phyloP scores from a whole-genome alignment of 2,797 vertebrate genomes.

The Myoxocephalus aenaeus region DNA sequence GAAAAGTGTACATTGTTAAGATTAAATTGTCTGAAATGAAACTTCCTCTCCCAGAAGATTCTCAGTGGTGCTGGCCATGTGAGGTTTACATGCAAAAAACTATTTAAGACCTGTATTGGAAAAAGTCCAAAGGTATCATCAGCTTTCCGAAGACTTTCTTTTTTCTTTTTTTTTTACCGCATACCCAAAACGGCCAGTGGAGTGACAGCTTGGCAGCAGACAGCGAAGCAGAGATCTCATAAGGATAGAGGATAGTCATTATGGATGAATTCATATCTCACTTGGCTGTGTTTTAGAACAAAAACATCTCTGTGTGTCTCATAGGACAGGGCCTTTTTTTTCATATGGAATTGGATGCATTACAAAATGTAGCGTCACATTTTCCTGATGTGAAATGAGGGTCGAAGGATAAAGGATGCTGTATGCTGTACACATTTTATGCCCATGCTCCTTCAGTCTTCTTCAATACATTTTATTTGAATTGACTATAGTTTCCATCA shows the following conservation, averaged over 20 bases:
- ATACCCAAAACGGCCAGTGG: conserved; percentile 55
- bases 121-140: conserved; percentile 62
- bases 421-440: background rate
- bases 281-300: conserved; percentile 29
- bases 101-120: conserved; percentile 44
- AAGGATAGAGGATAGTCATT: conserved; percentile 63
- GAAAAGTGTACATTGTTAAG: conserved; percentile 40
- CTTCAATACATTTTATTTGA: background rate
- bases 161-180: conserved; percentile 25
- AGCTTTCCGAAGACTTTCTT: conserved; percentile 56
- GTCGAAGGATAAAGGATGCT: background rate
- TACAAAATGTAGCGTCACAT: background rate
- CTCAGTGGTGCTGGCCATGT: conserved; percentile 22
- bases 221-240: conserved; percentile 51
- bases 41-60: conserved; percentile 45
- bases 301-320: conserved; percentile 4
- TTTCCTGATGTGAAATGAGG: background rate
- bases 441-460: background rate
- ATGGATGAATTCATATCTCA: conserved; percentile 41
- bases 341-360: conserved; percentile 1
- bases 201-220: conserved; percentile 59
- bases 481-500: background rate
- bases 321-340: background rate
- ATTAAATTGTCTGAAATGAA: conserved; percentile 48
- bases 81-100: conserved; percentile 49